Conservation (phyloP, 2,113 vertebrate genomes). For the Spilogale gracilis region DNA sequence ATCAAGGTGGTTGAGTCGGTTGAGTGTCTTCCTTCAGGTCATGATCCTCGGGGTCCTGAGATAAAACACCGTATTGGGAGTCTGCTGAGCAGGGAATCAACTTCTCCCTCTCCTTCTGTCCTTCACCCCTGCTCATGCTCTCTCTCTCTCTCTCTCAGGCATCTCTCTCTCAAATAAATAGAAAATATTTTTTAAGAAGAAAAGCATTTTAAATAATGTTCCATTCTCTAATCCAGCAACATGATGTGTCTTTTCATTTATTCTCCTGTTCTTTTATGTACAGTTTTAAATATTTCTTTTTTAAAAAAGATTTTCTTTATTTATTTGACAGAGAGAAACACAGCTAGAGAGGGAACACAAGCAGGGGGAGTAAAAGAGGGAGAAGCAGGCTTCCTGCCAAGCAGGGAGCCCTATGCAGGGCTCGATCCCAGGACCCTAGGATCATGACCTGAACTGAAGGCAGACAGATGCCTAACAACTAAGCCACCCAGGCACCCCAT, state of each 20-base stretch:
- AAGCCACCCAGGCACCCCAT: no score
- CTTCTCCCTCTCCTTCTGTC: neutral
- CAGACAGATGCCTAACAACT: no score
- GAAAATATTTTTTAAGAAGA: neutral
- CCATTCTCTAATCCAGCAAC: constrained; percentile 24
- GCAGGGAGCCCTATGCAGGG: no score
- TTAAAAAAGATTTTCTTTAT: no score
- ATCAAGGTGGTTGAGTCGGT: neutral
- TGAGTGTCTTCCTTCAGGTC: neutral
- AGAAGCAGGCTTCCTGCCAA: no score
- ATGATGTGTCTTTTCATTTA: constrained; percentile 22
- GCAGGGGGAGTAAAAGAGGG: no score
- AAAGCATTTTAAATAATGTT: neutral
- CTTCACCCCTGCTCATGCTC: neutral
- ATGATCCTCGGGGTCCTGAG: neutral
- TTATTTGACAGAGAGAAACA: no score
- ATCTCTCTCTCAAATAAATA: neutral
- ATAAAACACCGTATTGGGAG: neutral
- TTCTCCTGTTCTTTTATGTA: neutral
- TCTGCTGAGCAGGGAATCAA: neutral
- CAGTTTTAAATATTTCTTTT: constrained; percentile 16
- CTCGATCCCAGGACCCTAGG: no score
- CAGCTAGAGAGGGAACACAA: no score
- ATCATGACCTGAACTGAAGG: no score
- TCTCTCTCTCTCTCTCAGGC: neutral